These are phyloP conservation scores for Eremophila alpestris DNA, from an alignment of 2,797 vertebrate species.

Conservation along the genomic window DNA sequence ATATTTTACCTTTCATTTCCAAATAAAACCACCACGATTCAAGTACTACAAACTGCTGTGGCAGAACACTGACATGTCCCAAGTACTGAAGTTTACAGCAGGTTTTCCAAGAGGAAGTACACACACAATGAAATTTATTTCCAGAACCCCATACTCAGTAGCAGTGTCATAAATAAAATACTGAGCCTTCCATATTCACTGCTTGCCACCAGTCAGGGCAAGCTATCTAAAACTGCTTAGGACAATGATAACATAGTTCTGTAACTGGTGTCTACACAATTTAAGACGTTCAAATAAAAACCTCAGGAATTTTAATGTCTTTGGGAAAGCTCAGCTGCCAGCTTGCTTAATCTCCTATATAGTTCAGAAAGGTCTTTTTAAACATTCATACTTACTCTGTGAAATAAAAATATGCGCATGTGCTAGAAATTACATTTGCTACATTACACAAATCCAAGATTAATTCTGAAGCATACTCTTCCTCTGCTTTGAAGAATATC, in stretches of 20 bases:
- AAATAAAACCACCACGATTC: background rate
- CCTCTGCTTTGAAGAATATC: background rate
- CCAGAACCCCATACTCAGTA: background rate
- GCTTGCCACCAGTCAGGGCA: background rate
- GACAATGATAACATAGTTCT: background rate
- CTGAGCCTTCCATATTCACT: background rate
- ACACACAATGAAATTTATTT: background rate
- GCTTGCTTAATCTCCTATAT: background rate
- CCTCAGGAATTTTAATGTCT: background rate
- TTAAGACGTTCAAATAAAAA: background rate
- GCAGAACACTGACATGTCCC: background rate
- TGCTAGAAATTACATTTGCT: background rate
- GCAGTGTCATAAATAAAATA: background rate
- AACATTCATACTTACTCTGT: background rate
- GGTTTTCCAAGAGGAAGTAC: background rate
- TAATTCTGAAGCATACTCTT: background rate
- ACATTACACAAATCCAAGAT: background rate
- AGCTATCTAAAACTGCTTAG: background rate
- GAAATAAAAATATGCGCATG: background rate
- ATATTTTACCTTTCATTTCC: background rate
- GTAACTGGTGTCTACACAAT: background rate
- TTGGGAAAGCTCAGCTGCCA: background rate
- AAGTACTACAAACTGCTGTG: background rate
- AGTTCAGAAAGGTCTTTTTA: background rate
- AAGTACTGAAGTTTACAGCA: background rate